These are phyloP conservation scores for Loxodonta africana DNA, from an alignment of 2,113 vertebrate species.

Conservation along the genomic window DNA sequence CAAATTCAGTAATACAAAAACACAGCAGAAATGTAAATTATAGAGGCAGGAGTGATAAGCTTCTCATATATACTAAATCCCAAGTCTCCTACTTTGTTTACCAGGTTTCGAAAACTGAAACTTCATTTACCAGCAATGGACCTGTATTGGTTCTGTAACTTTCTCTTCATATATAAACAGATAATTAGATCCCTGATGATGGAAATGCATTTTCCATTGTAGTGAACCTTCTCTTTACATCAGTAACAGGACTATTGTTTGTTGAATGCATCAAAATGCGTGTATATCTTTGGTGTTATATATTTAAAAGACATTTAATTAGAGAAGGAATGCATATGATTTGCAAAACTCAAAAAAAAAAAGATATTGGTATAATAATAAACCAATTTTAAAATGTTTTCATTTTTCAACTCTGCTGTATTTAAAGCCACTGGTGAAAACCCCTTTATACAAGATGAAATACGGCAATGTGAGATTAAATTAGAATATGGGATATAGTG, in stretches of 20 bases:
- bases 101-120: not conserved
- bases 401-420: not conserved
- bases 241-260: not conserved
- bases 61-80: not conserved
- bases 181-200: not conserved
- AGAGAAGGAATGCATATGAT: not conserved
- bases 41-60: not conserved
- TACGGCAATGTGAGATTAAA: slow-evolving; percentile 54
- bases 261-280: not conserved
- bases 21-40: not conserved
- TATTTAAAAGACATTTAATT: slow-evolving; percentile 53
- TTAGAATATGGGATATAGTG: slow-evolving; percentile 6
- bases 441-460: not conserved
- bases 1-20: not conserved
- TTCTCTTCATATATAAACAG: not conserved
- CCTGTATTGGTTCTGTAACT: not conserved
- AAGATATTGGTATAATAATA: slow-evolving; percentile 35
- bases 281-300: not conserved
- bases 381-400: slow-evolving; percentile 45
- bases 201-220: not conserved
- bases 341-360: slow-evolving; percentile 3
- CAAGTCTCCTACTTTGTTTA: not conserved
- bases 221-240: not conserved
- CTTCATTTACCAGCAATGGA: not conserved
- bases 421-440: slow-evolving; percentile 38